Evolutionary conservation across 2,113 vertebrate species (phyloP), one percentile per base, ranked within the genome.

Genomic region (Myotis yumanensis): DNA sequence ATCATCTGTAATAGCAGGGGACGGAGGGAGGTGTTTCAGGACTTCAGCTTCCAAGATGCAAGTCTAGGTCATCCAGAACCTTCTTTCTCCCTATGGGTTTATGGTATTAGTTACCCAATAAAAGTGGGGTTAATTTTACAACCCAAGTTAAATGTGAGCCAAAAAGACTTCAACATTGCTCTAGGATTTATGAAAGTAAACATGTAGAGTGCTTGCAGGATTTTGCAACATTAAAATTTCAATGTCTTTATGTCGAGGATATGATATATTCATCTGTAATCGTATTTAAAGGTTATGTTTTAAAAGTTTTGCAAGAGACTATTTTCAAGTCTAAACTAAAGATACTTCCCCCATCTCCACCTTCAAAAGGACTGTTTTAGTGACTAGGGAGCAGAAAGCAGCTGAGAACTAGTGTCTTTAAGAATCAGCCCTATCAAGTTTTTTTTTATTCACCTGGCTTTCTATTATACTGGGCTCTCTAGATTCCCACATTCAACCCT

Each of bases 81-180:
- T 85, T 89, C 85, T 68, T 93, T 96, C 57, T 97, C 97, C 96
- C 95, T 57, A 84, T 91, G 89, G 96, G 92, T 97, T 97, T 97
- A 93, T 82, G 83, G 96, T 97, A 97, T 97, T 97, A 96, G 97
- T 96, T 97, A 97, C 97, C 96, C 96, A 96, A 97, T 97, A 97
- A 97, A 97, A 97, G 91, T 94, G 73, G 96, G 95, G 97, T 96
- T 97, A 97, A 97, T 97, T 97, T 97, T 97, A 97, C 94, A 97
- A 94, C 96, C 83, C 95, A 95, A 95, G 95, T 97, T 97, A 95
- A 96, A 95, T 91, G 82, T 91, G 97, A 96, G 97, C 97, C 97
- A 96, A 96, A 96, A 97, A 95, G 92, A 3, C 95, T 95, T 97
- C 95, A 94, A n/a, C 93, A 52, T 97, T 93, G 84, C 95, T 93